A percentile compares a stretch with the other conserved stretches of the same genome.
Conservation (phyloP, 2,888 invertebrate species). For the Cremastinae sp. region DNA sequence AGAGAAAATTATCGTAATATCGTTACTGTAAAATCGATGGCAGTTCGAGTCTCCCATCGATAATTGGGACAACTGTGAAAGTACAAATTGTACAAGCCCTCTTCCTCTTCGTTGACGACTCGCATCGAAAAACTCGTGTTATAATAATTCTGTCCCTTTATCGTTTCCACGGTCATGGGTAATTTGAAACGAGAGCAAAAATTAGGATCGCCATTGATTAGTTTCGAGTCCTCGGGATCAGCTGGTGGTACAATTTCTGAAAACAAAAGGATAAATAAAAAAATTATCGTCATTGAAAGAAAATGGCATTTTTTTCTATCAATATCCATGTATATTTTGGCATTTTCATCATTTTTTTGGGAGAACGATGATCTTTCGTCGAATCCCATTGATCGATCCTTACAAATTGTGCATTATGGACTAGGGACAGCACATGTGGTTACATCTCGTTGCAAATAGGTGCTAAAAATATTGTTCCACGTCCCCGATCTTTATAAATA, state of each 20-base stretch:
- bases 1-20: conserved; percentile 8
- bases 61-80: conserved; percentile 96
- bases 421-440: conserved; percentile 42
- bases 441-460: conserved; percentile 34
- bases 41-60: conserved; percentile 80
- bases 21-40: conserved; percentile 88
- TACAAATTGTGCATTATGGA: conserved; percentile 33
- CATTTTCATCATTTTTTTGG: no score
- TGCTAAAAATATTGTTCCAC: conserved; percentile 65
- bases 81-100: conserved; percentile 96
- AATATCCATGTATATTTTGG: background rate
- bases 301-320: background rate
- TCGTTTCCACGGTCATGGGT: conserved; percentile 83
- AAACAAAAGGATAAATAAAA: conserved; percentile 22
- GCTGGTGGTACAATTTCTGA: conserved; percentile 63
- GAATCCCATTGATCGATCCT: conserved; percentile 33
- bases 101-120: conserved; percentile 88
- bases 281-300: background rate
- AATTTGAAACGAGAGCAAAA: conserved; percentile 78
- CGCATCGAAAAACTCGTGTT: conserved; percentile 89
- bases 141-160: conserved; percentile 83
- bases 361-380: no score
- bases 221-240: conserved; percentile 43
- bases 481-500: conserved; percentile 76
- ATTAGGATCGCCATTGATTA: conserved; percentile 30